Evolutionary conservation across 1,140 invertebrate genomes (phyloP), one percentile per base, ranked within the genome.

Genomic region (Trichonephila clavipes): DNA sequence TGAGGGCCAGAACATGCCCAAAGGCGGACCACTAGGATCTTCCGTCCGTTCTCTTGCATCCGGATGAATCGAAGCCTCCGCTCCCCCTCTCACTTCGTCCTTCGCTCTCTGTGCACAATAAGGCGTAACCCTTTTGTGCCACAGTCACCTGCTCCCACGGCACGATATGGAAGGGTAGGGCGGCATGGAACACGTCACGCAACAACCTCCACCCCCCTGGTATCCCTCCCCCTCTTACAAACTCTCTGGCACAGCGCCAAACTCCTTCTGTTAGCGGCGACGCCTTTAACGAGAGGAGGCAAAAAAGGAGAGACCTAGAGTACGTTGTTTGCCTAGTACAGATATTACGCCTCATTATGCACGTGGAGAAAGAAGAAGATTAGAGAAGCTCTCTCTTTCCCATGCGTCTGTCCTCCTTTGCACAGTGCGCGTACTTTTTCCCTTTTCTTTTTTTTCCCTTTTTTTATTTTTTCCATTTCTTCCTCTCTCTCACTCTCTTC

Each of bases 301-400:
- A 93, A 93, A 64, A 82, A 88, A 44, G 24, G 81, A 83, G 59
- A 88, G 34, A 61, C 59, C 82, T 86, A 44, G 81, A 82, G 64
- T 92, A 81, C 85, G 91, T 92, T 93, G 92, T 93, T 93, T 93
- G 92, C 92, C 85, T 93, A 93, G 92, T 93, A 93, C 92, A 93
- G 92, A 93, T 93, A 93, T 93, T 93, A 93, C 92, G 92, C 83
- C 85, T 93, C 92, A 93, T 93, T 93, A 93, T 93, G 92, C 92
- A 93, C 83, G n/a, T 69, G 81, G 62, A 69, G 64, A 86, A 92
- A 69, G 64, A 86, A 86, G 59, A 72, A 86, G 62, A 72, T 34
- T 77, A 34, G 28, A 40, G 64, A 44, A 77, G 8, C 24, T 51
- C 10, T 40, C 81, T 83, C 81, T 83, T n/a, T 58, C 82, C 44